Base-by-base conservation (phyloP, 2,888 invertebrate species). In the Pimpla rufipes region DNA sequence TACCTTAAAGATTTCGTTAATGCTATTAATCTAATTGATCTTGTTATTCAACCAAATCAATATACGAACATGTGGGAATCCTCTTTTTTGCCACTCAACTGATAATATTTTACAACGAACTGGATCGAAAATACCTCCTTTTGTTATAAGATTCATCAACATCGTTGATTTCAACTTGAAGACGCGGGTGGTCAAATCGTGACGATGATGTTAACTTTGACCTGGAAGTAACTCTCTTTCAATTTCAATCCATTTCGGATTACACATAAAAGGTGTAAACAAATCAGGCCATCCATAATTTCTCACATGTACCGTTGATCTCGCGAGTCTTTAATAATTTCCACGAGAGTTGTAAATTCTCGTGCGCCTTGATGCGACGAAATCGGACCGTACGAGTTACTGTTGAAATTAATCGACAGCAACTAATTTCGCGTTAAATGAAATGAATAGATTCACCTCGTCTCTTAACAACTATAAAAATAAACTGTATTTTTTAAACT, bases 21-120 rank as follows among this genome's bases (percentile, higher is more conserved):
- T n/a, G 16, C 52, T 23, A 74, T 88, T 88, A 18, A 89, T 86
- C n/a, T n/a, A n/a, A n/a, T n/a, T n/a, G n/a, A n/a, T 85, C 74
- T 66, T 81, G 0, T 45, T 13, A 7, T 52, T 55, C n/a, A 87
- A 76, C 88, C 90, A 91, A 71, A 91, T 42, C 50, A 90, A 85
- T 86, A 90, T 88, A 77, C 89, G 90, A 18, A 85, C 88, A 86
- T 91, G 89, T 73, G 90, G 90, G 52, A 91, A 83, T 23, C 89
- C 88, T 79, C 85, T 74, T 77, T 90, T 87, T n/a, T n/a, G n/a
- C n/a, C n/a, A n/a, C n/a, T n/a, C n/a, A n/a, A n/a, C n/a, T n/a
- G n/a, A 88, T 70, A 88, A 90, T 89, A 91, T 87, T 78, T 84
- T 87, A 73, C 89, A 90, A 42, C 81, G 73, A 13, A 77, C 64